A percentile compares a stretch with the other conserved stretches of the same genome.
Conservation (phyloP, 1,140 invertebrate genomes). For the Microplitis mediator region DNA sequence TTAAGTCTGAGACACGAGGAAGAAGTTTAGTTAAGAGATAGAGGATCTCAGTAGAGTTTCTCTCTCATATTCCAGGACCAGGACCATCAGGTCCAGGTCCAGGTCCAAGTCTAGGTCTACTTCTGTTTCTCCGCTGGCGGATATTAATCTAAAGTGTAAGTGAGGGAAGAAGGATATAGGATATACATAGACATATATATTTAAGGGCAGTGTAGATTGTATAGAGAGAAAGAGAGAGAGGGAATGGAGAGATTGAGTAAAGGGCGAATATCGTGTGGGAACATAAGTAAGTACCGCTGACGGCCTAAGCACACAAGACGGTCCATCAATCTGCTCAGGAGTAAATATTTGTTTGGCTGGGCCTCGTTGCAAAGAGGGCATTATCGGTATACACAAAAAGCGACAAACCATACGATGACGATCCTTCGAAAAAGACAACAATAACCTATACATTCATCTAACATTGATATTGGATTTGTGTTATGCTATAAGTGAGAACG, state of each 20-base stretch:
- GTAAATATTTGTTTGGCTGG: slow-evolving; percentile 62
- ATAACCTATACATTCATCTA: not conserved
- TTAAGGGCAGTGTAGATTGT: not conserved
- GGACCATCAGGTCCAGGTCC: too few relatives aligned
- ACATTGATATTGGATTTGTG: too few relatives aligned
- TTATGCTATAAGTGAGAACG: not conserved
- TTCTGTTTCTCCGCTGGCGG: not conserved
- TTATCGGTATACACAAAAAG: slow-evolving; percentile 51
- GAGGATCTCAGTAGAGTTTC: not conserved
- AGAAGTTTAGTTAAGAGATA: not conserved
- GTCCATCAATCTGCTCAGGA: slow-evolving; percentile 60
- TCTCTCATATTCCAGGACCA: too few relatives aligned
- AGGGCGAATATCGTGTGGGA: slow-evolving; percentile 39
- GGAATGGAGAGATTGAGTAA: not conserved
- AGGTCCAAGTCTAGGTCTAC: too few relatives aligned
- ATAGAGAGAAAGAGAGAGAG: not conserved
- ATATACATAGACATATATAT: not conserved
- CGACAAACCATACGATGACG: not conserved
- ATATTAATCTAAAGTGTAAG: slow-evolving; percentile 9
- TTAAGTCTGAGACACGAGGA: not conserved
- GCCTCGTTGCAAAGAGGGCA: slow-evolving; percentile 60
- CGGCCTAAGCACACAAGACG: slow-evolving; percentile 56
- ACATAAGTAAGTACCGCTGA: slow-evolving; percentile 56
- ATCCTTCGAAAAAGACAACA: too few relatives aligned
- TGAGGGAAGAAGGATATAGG: not conserved